Conservation (phyloP, 1,140 invertebrate species). For the Kradibia gibbosae region DNA sequence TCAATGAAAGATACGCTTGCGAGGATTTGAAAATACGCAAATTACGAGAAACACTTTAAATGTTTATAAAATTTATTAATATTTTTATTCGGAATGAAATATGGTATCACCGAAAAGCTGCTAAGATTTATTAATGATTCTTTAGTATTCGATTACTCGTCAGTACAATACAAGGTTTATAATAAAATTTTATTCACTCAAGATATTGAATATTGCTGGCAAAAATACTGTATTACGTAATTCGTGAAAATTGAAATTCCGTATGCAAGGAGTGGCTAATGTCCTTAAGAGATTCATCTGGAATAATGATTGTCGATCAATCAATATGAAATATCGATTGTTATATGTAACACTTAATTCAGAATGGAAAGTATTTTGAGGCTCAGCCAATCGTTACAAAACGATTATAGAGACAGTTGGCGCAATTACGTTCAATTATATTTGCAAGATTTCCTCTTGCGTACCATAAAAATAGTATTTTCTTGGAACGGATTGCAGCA, state of each 20-base stretch:
- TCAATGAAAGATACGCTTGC: not conserved
- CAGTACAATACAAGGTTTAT: not conserved
- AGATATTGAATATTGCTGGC: not conserved
- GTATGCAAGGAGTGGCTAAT: not conserved
- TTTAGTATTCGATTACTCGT: not conserved
- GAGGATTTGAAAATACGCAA: not conserved
- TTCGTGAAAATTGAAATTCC: not conserved
- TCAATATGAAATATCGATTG: no score
- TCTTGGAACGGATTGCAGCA: not conserved
- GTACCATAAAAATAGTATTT: not conserved
- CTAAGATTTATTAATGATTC: not conserved
- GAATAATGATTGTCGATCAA: not conserved
- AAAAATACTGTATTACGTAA: not conserved
- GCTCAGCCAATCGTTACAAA: not conserved
- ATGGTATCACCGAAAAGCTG: not conserved
- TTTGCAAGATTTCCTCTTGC: not conserved
- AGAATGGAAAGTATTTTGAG: not conserved
- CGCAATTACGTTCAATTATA: conserved; percentile 12
- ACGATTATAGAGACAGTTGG: not conserved
- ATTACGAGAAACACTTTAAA: not conserved
- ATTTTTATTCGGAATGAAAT: not conserved
- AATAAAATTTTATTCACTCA: no score
- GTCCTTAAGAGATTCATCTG: not conserved
- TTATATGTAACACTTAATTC: not conserved
- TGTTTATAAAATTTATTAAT: not conserved